phyloP scores from a whole-genome alignment of 2,113 vertebrate species.

The Phainopepla nitens region DNA sequence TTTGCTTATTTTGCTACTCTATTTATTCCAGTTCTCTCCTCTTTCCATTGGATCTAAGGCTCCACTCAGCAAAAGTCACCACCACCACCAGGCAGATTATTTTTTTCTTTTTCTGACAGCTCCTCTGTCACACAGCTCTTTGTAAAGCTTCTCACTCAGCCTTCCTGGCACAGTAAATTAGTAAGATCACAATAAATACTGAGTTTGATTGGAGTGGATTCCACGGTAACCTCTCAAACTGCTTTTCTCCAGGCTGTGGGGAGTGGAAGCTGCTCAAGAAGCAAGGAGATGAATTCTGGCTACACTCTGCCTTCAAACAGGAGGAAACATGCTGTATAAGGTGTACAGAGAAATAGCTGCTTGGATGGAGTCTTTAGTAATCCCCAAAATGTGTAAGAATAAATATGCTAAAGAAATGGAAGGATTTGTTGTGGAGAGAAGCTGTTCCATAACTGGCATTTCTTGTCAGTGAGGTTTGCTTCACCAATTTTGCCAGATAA shows the following conservation, averaged over 20 bases:
- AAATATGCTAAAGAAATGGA: background rate
- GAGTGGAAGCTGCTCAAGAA: background rate
- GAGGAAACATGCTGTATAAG: background rate
- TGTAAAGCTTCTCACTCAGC: background rate
- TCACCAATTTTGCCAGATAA: background rate
- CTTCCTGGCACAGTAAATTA: background rate
- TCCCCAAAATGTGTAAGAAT: background rate
- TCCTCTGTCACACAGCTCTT: background rate
- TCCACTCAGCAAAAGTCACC: background rate
- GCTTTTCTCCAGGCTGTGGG: background rate
- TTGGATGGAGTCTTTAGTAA: background rate
- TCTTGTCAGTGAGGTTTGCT: background rate
- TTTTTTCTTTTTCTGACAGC: background rate
- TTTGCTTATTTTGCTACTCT: background rate
- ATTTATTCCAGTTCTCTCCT: background rate
- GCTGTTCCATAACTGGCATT: background rate
- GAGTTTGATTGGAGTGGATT: background rate
- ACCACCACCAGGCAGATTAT: background rate
- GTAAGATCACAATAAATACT: background rate
- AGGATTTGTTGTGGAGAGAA: background rate
- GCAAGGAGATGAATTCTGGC: background rate
- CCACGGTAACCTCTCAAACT: background rate
- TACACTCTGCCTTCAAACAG: background rate
- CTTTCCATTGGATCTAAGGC: background rate
- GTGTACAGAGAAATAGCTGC: background rate